Evolutionary conservation across 2,113 vertebrate species (phyloP).

Genomic region (Guaruba guarouba): DNA sequence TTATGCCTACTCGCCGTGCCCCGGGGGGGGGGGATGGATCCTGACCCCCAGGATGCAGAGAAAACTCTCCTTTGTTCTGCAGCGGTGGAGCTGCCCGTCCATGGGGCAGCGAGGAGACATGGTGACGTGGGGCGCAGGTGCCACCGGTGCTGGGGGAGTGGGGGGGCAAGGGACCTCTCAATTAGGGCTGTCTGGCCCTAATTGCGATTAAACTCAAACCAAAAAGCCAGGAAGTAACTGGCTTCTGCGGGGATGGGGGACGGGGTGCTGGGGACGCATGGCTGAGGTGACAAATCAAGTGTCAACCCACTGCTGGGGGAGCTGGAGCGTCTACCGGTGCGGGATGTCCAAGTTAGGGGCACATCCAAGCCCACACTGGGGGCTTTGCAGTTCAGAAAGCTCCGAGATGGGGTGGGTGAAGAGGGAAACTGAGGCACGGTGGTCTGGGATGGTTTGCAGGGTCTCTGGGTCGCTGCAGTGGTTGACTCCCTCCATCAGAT

Average conservation of each 20-base stretch:
- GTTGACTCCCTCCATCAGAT: background rate
- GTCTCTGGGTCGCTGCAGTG: background rate
- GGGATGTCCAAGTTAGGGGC: background rate
- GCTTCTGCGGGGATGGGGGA: background rate
- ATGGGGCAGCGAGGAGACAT: rapidly evolving
- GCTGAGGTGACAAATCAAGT: background rate
- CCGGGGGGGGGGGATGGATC: background rate
- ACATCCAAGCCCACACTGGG: rapidly evolving
- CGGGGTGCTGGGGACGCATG: rapidly evolving
- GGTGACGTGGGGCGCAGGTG: rapidly evolving
- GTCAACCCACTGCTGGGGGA: rapidly evolving
- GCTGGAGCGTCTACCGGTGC: background rate
- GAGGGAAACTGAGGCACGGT: background rate
- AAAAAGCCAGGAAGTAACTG: background rate
- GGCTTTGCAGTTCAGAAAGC: background rate
- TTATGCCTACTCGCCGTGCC: no score
- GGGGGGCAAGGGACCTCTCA: rapidly evolving
- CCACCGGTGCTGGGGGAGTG: background rate
- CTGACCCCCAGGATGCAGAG: rapidly evolving
- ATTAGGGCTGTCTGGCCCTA: background rate
- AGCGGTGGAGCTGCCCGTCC: rapidly evolving
- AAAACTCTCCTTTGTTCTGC: background rate
- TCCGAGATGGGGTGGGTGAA: rapidly evolving
- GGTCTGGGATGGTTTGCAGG: rapidly evolving
- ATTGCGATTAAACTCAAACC: background rate